Base-by-base conservation (phyloP, 2,113 vertebrate species). In the Macheiramphus alcinus region DNA sequence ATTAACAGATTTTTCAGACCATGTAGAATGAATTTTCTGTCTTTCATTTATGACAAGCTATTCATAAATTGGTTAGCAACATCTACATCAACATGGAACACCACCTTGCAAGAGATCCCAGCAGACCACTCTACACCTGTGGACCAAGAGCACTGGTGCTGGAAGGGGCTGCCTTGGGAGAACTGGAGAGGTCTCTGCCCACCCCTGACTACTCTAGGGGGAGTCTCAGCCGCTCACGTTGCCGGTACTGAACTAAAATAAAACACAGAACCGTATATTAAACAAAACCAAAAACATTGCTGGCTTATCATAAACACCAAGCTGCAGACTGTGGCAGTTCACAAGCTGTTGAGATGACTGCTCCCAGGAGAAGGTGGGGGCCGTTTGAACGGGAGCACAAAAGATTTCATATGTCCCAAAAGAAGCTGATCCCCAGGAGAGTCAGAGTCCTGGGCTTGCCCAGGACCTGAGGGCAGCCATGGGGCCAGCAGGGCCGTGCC, bases 401-500 rank as follows among this genome's bases (percentile, higher is more conserved):
- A 70, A 63, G 56, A 53, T 26, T 43, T 32, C 12, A 4, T n/a
- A 74, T 9, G 29, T 38, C 40, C n/a, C 34, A 15, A 80, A 53
- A 26, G 20, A 80, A 85, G 38, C 13, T 43, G 62, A 11, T 70
- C 3, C 20, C 22, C 19, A 59, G 19, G 6, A 70, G 1, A 10
- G 16, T 70, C 53, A 74, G 23, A 61, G 16, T 36, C 32, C 32
- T 50, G 27, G 11, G 7, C 36, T 76, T 92, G 42, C 6, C 34
- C 62, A 34, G 31, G 19, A 72, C 13, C 31, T 59, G 26, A 74
- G 13, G 40, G 25, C 13, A 74, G 43, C 11, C 67, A 47, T 1
- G 4, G 18, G 22, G 18, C 7, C 16, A 40, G 19, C 42, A 70
- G 34, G 5, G 6, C 36, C 1, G 0, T 52, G 43, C 6, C 10